Percentiles rank a stretch among this genome's conserved stretches.
phyloP scores from a whole-genome alignment of 2,888 invertebrate genomes.

The Ctenicera cuprea region DNA sequence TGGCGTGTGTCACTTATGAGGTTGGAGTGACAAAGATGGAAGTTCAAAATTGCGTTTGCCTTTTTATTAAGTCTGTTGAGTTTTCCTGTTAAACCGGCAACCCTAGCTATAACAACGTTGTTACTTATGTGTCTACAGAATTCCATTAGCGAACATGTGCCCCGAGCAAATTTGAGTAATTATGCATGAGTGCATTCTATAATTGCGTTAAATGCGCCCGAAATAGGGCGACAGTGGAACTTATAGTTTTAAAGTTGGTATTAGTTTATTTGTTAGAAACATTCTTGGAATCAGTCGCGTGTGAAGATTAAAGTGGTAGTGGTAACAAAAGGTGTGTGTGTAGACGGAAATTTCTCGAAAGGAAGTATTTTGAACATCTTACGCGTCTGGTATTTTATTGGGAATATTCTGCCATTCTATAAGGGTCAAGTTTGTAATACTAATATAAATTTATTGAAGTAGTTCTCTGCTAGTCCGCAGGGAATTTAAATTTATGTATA shows the following conservation, averaged over 20 bases:
- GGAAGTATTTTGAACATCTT: too few species aligned
- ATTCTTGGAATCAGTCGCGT: too few species aligned
- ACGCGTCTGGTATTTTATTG: background rate
- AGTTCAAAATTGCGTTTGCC: conserved; percentile 14
- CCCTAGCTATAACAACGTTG: background rate
- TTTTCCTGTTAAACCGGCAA: conserved; percentile 1
- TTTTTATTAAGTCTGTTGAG: conserved; percentile 18
- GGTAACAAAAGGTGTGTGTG: too few species aligned
- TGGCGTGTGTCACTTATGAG: background rate
- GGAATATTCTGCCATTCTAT: background rate
- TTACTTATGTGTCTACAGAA: conserved; percentile 3
- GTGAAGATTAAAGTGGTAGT: too few species aligned
- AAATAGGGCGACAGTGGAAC: background rate
- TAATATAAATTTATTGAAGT: background rate
- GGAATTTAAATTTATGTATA: background rate
- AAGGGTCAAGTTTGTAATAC: background rate
- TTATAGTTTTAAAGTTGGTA: too few species aligned
- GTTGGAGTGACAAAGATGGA: background rate
- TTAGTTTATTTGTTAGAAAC: too few species aligned
- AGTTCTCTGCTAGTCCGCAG: background rate
- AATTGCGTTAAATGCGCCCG: background rate
- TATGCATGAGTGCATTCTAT: background rate
- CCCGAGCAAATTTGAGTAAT: background rate
- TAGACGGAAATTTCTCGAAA: too few species aligned
- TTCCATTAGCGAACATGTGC: background rate